Evolutionary conservation across 2,888 invertebrate species (phyloP).

Genomic region (Stenolophus ochropezus): DNA sequence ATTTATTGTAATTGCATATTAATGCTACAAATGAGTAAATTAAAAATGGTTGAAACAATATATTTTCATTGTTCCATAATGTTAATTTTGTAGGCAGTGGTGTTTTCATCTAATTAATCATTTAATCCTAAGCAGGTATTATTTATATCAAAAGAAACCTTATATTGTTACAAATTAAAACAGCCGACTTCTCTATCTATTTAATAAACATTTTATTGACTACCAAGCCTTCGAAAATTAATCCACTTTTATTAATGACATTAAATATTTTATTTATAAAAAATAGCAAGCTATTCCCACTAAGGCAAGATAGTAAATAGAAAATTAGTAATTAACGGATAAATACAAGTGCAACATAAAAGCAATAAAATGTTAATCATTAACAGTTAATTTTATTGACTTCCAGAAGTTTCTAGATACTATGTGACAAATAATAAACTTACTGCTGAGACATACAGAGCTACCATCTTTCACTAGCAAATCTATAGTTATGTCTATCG

Average conservation of each 20-base stretch:
- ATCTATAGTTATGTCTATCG: neutral
- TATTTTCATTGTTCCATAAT: too few species aligned
- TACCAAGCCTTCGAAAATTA: neutral
- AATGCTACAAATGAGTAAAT: too few species aligned
- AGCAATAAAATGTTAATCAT: constrained; percentile 7
- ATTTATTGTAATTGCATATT: too few species aligned
- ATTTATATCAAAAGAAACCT: too few species aligned
- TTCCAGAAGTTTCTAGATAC: constrained; percentile 14
- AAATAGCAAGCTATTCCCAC: neutral
- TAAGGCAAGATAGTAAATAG: neutral
- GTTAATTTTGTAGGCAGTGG: neutral
- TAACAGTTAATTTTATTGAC: constrained; percentile 20
- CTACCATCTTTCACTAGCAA: constrained; percentile 8
- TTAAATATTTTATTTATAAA: neutral
- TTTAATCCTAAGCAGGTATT: too few species aligned
- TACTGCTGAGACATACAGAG: neutral
- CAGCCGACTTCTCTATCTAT: neutral
- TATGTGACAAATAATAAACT: neutral
- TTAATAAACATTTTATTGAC: too few species aligned
- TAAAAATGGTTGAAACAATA: too few species aligned
- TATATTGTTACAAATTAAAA: too few species aligned
- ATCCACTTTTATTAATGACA: neutral
- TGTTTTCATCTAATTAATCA: neutral
- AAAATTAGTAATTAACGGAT: neutral
- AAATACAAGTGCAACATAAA: neutral